Percentiles rank a stretch among this genome's conserved stretches.
phyloP scores from a whole-genome alignment of 1,140 invertebrate genomes.

The Proctacanthus coquilletti region DNA sequence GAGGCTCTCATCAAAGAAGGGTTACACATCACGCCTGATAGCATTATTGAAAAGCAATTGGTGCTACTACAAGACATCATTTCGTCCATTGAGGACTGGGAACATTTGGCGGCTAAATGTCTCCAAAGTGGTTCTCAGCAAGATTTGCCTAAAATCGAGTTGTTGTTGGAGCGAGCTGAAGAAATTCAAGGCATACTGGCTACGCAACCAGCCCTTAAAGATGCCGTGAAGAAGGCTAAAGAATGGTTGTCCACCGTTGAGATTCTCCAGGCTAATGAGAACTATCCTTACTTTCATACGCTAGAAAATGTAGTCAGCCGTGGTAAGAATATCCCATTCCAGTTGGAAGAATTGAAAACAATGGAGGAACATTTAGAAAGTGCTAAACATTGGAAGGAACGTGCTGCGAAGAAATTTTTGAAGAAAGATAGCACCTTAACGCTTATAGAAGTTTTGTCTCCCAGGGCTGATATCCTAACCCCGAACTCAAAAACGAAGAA shows the following conservation, averaged over 20 bases:
- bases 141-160: conserved; percentile 48
- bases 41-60: conserved; percentile 54
- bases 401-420: conserved; percentile 70
- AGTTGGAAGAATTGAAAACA: conserved; percentile 57
- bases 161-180: conserved; percentile 56
- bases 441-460: conserved; percentile 67
- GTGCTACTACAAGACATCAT: conserved; percentile 55
- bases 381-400: conserved; percentile 73
- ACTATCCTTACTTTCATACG: conserved; percentile 73
- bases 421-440: conserved; percentile 52
- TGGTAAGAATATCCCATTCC: conserved; percentile 60
- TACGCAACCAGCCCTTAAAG: conserved; percentile 53
- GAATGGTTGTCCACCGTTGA: conserved; percentile 65
- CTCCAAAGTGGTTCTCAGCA: conserved; percentile 34
- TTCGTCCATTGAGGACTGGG: conserved; percentile 67
- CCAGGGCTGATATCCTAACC: conserved; percentile 35
- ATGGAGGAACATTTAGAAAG: conserved; percentile 60
- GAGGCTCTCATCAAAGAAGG: conserved; percentile 55
- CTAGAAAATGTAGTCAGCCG: conserved; percentile 65
- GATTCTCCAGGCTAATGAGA: conserved; percentile 55
- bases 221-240: conserved; percentile 63
- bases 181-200: conserved; percentile 69
- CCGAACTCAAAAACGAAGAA: conserved; percentile 26
- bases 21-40: conserved; percentile 49
- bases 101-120: conserved; percentile 58